phyloP scores from a whole-genome alignment of 2,113 vertebrate species.

The Gymnarchus niloticus region DNA sequence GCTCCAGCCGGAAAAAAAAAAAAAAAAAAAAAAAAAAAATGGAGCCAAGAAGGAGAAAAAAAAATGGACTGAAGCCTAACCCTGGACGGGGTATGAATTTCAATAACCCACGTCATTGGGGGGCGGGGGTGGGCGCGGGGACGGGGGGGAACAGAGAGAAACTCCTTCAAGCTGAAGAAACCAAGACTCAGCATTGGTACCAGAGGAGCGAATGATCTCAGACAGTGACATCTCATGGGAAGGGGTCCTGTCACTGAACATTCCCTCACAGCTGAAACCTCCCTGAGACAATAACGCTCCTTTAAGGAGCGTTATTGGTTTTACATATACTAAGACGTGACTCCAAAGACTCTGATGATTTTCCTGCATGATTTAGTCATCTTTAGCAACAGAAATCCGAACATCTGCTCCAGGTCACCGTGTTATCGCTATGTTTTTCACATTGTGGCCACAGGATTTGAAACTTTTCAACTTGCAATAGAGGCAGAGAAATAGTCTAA shows the following conservation, averaged over 20 bases:
- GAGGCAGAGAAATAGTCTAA: not conserved
- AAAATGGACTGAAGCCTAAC: too few species aligned
- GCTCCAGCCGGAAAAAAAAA: too few species aligned
- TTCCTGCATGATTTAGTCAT: not conserved
- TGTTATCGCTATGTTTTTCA: not conserved
- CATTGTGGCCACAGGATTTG: not conserved
- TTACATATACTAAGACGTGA: not conserved
- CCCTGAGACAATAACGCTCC: not conserved
- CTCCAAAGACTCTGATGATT: not conserved
- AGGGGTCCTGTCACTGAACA: not conserved
- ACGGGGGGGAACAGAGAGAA: not conserved
- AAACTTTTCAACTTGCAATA: not conserved
- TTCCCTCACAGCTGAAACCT: not conserved
- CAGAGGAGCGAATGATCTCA: not conserved
- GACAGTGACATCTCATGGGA: not conserved
- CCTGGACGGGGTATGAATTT: too few species aligned
- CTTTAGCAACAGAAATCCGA: conserved; percentile 7
- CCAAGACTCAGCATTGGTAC: not conserved
- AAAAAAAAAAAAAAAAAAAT: too few species aligned
- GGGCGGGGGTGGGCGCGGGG: too few species aligned
- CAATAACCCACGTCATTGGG: too few species aligned
- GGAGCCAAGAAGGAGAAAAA: too few species aligned
- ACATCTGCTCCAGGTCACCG: not conserved
- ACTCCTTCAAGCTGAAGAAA: not conserved
- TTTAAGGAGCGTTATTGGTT: not conserved